Evolutionary conservation across 2,113 vertebrate species (phyloP).

Genomic region (Phoxinus phoxinus): DNA sequence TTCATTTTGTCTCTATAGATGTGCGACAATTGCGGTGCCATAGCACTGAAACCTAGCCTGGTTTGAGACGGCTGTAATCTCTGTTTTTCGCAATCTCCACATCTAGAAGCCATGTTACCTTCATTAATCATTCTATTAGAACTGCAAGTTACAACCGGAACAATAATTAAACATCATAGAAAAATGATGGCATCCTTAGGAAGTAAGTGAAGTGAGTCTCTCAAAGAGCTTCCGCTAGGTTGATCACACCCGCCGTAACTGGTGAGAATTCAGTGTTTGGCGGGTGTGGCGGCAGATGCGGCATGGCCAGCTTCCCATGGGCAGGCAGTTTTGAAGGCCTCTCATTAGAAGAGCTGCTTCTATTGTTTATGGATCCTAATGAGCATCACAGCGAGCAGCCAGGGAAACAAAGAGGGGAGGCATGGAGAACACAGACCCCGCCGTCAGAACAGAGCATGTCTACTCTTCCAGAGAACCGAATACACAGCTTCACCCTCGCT

Average conservation of each 20-base stretch:
- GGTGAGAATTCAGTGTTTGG: constrained; percentile 68
- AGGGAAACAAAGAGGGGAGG: constrained; percentile 59
- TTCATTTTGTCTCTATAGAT: background rate
- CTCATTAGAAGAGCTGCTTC: constrained; percentile 75
- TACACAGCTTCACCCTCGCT: constrained; percentile 28
- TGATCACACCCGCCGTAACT: background rate
- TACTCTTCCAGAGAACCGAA: constrained; percentile 46
- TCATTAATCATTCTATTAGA: constrained; percentile 65
- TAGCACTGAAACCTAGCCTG: background rate
- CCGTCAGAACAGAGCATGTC: constrained; percentile 54
- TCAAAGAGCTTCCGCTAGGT: background rate
- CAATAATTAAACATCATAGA: constrained; percentile 36
- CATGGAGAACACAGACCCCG: constrained; percentile 49
- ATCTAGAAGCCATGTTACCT: constrained; percentile 28
- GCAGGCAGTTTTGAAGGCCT: constrained; percentile 67
- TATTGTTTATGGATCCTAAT: constrained; percentile 78
- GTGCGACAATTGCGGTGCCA: too few species aligned
- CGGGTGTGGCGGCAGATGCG: constrained; percentile 48
- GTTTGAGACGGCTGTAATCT: constrained; percentile 7
- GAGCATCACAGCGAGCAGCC: constrained; percentile 65
- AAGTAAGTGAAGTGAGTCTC: constrained; percentile 54
- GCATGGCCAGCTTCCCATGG: constrained; percentile 71
- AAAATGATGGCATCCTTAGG: constrained; percentile 59
- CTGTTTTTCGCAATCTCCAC: constrained; percentile 48
- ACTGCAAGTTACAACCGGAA: constrained; percentile 55